A percentile compares a stretch with the other conserved stretches of the same genome.
phyloP scores from a whole-genome alignment of 1,140 invertebrate genomes.

The Neuroterus valhalla region DNA sequence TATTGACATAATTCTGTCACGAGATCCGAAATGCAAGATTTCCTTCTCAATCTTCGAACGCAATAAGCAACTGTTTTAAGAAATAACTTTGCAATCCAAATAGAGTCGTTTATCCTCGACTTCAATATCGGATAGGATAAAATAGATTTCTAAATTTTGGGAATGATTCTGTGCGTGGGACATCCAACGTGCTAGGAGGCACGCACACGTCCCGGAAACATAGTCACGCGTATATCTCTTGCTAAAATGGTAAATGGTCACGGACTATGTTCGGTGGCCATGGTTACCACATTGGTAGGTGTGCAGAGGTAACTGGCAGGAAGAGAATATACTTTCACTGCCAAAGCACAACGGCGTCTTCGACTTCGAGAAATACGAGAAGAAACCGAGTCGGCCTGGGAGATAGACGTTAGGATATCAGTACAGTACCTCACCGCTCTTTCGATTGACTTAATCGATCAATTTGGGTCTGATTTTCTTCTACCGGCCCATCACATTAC shows the following conservation, averaged over 20 bases:
- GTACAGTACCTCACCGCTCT: constrained; percentile 59
- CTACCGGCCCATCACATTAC: constrained; percentile 47
- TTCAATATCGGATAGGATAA: too few species aligned
- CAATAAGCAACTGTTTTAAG: too few species aligned
- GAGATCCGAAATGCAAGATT: too few species aligned
- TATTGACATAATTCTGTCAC: too few species aligned
- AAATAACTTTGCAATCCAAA: too few species aligned
- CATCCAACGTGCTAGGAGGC: too few species aligned
- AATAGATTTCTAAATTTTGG: too few species aligned
- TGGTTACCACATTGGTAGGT: constrained; percentile 62
- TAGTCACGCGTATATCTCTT: background rate
- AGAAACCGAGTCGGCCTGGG: constrained; percentile 44
- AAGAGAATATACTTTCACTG: constrained; percentile 74
- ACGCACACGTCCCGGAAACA: constrained; percentile 16
- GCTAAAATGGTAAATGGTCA: constrained; percentile 4
- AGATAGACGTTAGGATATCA: constrained; percentile 57
- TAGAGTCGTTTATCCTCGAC: too few species aligned
- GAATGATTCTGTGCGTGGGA: too few species aligned
- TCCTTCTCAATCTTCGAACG: too few species aligned
- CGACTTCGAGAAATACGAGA: constrained; percentile 63
- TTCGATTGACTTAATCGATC: constrained; percentile 51
- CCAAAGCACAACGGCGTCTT: constrained; percentile 63
- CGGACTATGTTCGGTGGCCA: constrained; percentile 40
- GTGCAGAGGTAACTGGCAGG: constrained; percentile 60
- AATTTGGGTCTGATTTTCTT: constrained; percentile 39